Base-by-base conservation (phyloP, 2,113 vertebrate species). In the Phocoena phocoena region DNA sequence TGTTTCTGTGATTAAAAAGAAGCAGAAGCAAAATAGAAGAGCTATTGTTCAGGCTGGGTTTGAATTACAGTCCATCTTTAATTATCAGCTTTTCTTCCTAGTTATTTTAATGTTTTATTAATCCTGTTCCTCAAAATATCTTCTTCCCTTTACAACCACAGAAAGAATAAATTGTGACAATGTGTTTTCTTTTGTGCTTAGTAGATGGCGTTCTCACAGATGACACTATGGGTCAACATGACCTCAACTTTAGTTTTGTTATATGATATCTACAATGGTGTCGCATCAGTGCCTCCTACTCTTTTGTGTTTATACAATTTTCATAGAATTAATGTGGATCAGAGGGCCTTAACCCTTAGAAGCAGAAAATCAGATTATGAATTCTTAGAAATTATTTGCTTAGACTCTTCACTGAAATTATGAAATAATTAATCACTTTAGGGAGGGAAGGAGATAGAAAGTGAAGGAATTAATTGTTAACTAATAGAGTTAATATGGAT, bases 121-220 rank as follows among this genome's bases (percentile, higher is more conserved):
- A 98, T 98, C 96, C 86, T 70, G 87, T 97, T 98, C 92, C 96
- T 98, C 95, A 98, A 98, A 98, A 98, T 98, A 98, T 79, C 95
- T 92, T 93, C 89, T 98, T 98, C 98, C 96, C 97, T 98, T 98
- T 98, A 92, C 81, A 98, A 97, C 53, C 77, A 50, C 88, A 92
- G 95, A 98, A 98, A 96, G 94, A 98, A 98, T 97, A 98, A 99
- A 98, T 98, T 97, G 87, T 97, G 96, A 98, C 97, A 97, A 97
- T 98, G 98, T 98, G 97, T 98, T 99, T 98, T 98, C 96, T 98
- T 98, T 98, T 98, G 97, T 97, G 73, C 96, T 98, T 96, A 97
- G 97, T 94, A 98, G 98, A 98, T 97, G 97, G 98, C 86, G 86
- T 98, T 98, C 97, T 98, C 84, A 58, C 20, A 58, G 77, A 80